Percentiles rank a stretch among this genome's conserved stretches.
Conservation (phyloP, 2,113 vertebrate genomes). For the Athene noctua region DNA sequence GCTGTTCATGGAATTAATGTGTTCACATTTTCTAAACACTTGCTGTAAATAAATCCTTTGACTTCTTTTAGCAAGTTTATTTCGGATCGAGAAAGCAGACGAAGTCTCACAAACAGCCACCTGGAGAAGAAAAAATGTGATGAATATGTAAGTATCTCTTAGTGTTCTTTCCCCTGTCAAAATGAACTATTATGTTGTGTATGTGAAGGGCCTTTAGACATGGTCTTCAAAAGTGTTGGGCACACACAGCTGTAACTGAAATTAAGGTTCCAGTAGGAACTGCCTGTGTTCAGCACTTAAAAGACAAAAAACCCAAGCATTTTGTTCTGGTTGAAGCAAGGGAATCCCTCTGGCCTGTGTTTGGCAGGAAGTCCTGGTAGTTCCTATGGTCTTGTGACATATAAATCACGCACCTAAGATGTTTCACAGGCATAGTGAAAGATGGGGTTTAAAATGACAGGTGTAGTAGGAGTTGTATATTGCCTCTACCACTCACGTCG, state of each 20-base stretch:
- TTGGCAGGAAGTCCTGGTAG: neutral
- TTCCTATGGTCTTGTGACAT: neutral
- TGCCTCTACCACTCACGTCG: neutral
- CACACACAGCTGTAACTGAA: neutral
- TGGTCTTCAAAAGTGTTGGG: neutral
- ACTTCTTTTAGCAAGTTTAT: slow-evolving; percentile 79
- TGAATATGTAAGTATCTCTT: slow-evolving; percentile 75
- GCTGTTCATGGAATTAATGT: neutral
- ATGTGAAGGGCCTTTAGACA: neutral
- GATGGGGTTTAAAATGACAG: neutral
- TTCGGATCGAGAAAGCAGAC: slow-evolving; percentile 79
- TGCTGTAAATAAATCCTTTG: slow-evolving; percentile 33
- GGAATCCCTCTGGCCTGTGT: neutral
- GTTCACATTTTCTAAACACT: neutral
- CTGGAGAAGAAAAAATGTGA: slow-evolving; percentile 81
- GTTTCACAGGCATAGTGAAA: neutral
- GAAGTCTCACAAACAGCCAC: slow-evolving; percentile 79
- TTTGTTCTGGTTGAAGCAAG: neutral
- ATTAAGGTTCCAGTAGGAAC: neutral
- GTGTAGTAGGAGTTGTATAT: neutral
- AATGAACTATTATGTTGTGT: neutral
- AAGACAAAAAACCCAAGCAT: neutral
- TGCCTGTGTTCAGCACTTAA: neutral
- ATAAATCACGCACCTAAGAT: fast-evolving
- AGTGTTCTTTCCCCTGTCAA: neutral